Conservation (phyloP, 2,113 vertebrate genomes). For the Spermophilus dauricus region DNA sequence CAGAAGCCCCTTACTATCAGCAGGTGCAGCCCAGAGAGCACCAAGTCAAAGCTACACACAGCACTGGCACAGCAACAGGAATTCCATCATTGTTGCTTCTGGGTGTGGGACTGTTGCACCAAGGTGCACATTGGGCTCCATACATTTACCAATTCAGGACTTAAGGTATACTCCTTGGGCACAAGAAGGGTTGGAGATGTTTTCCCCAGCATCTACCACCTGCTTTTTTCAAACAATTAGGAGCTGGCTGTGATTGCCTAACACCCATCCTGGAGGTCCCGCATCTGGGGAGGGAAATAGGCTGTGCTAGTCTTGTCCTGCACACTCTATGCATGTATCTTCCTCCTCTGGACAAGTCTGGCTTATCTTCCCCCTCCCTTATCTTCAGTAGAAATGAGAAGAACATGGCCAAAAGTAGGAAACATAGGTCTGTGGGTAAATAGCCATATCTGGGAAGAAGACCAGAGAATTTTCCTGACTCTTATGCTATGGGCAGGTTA, state of each 20-base stretch:
- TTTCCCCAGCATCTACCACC: not conserved
- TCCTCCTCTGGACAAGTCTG: not conserved
- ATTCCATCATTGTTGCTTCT: not conserved
- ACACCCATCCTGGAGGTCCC: not conserved
- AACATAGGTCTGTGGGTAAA: not conserved
- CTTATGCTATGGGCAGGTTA: not conserved
- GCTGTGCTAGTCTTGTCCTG: not conserved
- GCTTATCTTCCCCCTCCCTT: not conserved
- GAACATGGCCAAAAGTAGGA: not conserved
- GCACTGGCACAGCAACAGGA: not conserved
- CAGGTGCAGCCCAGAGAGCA: not conserved
- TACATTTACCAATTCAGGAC: not conserved
- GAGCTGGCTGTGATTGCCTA: not conserved
- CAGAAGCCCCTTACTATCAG: not conserved
- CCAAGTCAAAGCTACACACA: not conserved
- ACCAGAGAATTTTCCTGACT: not conserved
- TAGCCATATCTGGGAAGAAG: not conserved
- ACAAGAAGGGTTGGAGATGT: not conserved
- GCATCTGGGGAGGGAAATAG: not conserved
- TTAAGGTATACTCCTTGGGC: not conserved
- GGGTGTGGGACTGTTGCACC: rapidly evolving
- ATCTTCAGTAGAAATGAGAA: not conserved
- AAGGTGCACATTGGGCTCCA: not conserved
- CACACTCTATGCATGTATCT: rapidly evolving
- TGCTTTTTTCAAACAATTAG: not conserved